Evolutionary conservation across 2,113 vertebrate genomes (phyloP).

Genomic region (Rhinogobius similis): DNA sequence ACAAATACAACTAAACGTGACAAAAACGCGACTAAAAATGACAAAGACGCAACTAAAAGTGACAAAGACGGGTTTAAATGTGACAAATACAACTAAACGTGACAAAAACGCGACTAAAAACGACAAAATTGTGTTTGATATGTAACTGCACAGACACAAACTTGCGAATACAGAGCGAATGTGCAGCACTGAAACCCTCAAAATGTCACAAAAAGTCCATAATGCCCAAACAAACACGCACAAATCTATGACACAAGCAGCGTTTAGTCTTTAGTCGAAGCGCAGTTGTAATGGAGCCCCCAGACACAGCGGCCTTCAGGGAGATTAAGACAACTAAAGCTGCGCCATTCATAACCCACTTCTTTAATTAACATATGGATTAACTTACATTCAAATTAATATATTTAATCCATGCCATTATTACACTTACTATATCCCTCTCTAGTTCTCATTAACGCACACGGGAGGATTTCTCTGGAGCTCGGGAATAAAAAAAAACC

Average conservation of each 20-base stretch:
- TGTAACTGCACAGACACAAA: too few relatives aligned
- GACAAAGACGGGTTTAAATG: too few relatives aligned
- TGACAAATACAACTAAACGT: too few relatives aligned
- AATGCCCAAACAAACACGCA: too few relatives aligned
- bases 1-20: too few relatives aligned
- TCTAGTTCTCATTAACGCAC: not conserved
- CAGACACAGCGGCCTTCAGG: slow-evolving; percentile 1
- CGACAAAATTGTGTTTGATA: too few relatives aligned
- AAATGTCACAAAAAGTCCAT: too few relatives aligned
- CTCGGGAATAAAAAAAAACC: not conserved
- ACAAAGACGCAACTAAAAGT: too few relatives aligned
- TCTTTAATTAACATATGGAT: slow-evolving; percentile 12
- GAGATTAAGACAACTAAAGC: slow-evolving; percentile 2
- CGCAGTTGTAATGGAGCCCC: slow-evolving; percentile 5
- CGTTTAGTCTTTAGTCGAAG: not conserved
- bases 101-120: too few relatives aligned
- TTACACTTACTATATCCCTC: not conserved
- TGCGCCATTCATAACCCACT: not conserved
- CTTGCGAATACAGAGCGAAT: too few relatives aligned
- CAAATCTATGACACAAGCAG: not conserved
- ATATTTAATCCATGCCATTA: not conserved
- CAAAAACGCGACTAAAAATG: too few relatives aligned
- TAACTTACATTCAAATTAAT: slow-evolving; percentile 9
- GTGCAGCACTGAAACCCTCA: too few relatives aligned
- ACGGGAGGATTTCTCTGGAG: not conserved